phyloP scores from a whole-genome alignment of 2,797 vertebrate species.

The Centroberyx gerrardi region DNA sequence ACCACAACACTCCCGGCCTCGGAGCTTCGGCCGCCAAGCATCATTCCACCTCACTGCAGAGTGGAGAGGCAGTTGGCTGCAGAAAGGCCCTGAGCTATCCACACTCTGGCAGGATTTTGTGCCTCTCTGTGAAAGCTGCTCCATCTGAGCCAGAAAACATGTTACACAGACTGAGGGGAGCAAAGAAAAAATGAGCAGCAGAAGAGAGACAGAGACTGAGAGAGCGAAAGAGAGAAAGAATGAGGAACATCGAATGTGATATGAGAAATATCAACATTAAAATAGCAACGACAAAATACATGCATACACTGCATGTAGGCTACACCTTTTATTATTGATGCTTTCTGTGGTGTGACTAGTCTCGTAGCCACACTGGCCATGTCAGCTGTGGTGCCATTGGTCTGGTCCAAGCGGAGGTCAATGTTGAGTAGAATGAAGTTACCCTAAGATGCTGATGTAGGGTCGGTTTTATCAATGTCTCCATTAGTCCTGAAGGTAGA shows the following conservation, averaged over 20 bases:
- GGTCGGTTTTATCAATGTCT: slow-evolving; percentile 22
- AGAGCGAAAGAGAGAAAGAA: slow-evolving; percentile 5
- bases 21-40: slow-evolving; percentile 24
- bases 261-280: not conserved
- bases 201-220: not conserved
- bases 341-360: not conserved
- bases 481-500: slow-evolving; percentile 21
- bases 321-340: not conserved
- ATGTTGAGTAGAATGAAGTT: not conserved
- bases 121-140: slow-evolving; percentile 19
- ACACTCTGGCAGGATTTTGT: slow-evolving; percentile 16
- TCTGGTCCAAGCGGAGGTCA: slow-evolving; percentile 4
- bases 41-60: slow-evolving; percentile 53
- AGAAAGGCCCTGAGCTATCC: slow-evolving; percentile 27
- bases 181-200: not conserved
- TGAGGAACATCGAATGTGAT: not conserved
- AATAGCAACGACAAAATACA: not conserved
- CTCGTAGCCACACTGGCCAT: not conserved
- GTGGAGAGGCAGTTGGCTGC: slow-evolving; percentile 39
- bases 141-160: slow-evolving; percentile 29
- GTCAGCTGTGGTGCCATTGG: slow-evolving; percentile 12
- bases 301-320: too few relatives aligned
- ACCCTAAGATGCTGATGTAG: slow-evolving; percentile 23
- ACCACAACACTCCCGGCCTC: slow-evolving; percentile 29
- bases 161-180: not conserved